Conservation (phyloP, 2,888 invertebrate species). For the Lithophane socia region DNA sequence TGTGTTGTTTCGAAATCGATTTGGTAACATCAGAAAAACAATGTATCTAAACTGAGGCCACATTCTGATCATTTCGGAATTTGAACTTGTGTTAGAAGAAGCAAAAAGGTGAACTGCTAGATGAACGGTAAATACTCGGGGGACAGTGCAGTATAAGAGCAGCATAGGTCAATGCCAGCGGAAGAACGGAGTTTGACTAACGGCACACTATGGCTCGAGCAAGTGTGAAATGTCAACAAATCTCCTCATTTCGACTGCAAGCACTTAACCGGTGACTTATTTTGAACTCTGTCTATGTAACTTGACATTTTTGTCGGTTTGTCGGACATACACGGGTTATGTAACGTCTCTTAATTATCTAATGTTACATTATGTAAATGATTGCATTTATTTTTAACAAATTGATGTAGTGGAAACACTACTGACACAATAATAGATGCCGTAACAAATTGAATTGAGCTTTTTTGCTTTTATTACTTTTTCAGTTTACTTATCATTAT, state of each 20-base stretch:
- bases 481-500: constrained; percentile 35
- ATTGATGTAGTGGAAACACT: constrained; percentile 58
- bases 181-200: constrained; percentile 80
- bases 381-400: constrained; percentile 48
- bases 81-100: constrained; percentile 25
- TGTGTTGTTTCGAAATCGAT: constrained; percentile 61
- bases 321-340: constrained; percentile 45
- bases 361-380: constrained; percentile 65
- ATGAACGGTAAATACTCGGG: constrained; percentile 49
- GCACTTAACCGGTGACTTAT: constrained; percentile 50
- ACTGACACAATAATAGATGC: constrained; percentile 48
- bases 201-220: constrained; percentile 75
- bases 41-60: constrained; percentile 48
- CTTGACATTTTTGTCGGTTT: constrained; percentile 56
- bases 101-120: constrained; percentile 26
- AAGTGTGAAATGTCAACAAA: constrained; percentile 83
- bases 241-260: constrained; percentile 49
- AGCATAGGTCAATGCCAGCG: constrained; percentile 84
- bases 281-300: constrained; percentile 53
- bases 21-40: constrained; percentile 54
- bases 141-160: constrained; percentile 58
- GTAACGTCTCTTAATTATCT: constrained; percentile 51
- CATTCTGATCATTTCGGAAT: constrained; percentile 27
- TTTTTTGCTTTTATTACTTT: constrained; percentile 42
- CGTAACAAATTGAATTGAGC: constrained; percentile 46